These are phyloP conservation scores for Anser cygnoides DNA, from an alignment of 2,113 vertebrate species.

Conservation along the genomic window DNA sequence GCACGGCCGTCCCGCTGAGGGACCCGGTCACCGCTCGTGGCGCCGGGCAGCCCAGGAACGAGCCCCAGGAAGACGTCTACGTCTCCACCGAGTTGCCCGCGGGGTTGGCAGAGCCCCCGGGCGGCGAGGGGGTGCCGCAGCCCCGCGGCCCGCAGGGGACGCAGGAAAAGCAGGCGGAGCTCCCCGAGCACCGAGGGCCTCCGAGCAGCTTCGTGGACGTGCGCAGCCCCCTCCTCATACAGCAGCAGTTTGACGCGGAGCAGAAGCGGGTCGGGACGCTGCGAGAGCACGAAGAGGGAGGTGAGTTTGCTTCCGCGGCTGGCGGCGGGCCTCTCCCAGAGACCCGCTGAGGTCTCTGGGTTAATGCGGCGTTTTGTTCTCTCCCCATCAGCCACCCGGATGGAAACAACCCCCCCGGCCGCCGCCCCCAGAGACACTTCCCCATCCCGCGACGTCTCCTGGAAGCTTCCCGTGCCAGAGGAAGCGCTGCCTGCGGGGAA, in stretches of 20 bases:
- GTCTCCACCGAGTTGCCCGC: fast-evolving
- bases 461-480: neutral
- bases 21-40: fast-evolving
- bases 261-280: neutral
- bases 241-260: neutral
- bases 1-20: fast-evolving
- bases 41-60: neutral
- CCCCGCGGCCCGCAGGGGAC: neutral
- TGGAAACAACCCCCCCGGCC: neutral
- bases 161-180: neutral
- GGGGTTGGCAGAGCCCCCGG: fast-evolving
- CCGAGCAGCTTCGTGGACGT: neutral
- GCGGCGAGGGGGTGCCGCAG: fast-evolving
- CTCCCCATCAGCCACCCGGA: fast-evolving
- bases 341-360: neutral
- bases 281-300: neutral
- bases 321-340: neutral
- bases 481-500: fast-evolving
- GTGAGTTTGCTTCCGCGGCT: neutral
- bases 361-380: neutral
- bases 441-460: neutral
- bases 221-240: neutral
- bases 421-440: neutral
- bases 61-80: neutral
- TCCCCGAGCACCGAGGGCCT: fast-evolving